A percentile compares a stretch with the other conserved stretches of the same genome.
phyloP scores from a whole-genome alignment of 2,113 vertebrate species.

The Camelus dromedarius region DNA sequence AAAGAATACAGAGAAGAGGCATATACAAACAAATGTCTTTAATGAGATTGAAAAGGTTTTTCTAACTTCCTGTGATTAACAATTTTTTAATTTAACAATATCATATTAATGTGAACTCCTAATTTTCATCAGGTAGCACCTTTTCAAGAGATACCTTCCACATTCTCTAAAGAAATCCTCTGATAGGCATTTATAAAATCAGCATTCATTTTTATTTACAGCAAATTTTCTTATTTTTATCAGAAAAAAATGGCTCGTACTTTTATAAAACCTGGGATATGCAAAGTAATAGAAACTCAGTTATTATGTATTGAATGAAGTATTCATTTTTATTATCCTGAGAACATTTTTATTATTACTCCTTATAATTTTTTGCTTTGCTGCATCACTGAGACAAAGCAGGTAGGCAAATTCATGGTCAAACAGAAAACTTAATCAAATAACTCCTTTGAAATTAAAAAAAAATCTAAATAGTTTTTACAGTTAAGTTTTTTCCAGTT shows the following conservation, averaged over 20 bases:
- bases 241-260: neutral
- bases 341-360: neutral
- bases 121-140: neutral
- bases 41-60: conserved; percentile 9
- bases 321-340: neutral
- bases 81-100: neutral
- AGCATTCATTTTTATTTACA: neutral
- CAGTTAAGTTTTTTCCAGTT: neutral
- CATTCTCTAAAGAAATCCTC: neutral
- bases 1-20: neutral
- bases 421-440: neutral
- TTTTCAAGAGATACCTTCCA: neutral
- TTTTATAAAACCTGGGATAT: neutral
- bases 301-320: neutral
- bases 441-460: neutral
- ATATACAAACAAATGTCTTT: conserved; percentile 22
- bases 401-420: neutral
- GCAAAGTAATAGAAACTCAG: neutral
- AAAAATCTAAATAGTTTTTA: neutral
- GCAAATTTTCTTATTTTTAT: conserved; percentile 29
- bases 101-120: neutral
- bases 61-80: neutral
- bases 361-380: neutral
- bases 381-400: neutral
- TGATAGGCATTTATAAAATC: neutral